Percentiles rank a stretch among this genome's conserved stretches.
phyloP scores from a whole-genome alignment of 2,888 invertebrate genomes.

The Stomorhina lunata region DNA sequence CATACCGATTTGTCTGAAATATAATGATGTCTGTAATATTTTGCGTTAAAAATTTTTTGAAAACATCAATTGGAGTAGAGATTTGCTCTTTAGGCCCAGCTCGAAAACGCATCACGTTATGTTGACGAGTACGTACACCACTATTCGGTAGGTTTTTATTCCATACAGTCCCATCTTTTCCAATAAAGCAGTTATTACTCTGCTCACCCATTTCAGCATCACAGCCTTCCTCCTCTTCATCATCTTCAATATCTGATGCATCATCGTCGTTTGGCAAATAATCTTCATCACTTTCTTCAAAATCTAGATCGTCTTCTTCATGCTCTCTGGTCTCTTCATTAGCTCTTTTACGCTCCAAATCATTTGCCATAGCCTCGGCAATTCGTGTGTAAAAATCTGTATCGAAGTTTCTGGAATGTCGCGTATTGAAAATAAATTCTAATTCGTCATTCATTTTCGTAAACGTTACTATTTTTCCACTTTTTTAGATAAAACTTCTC shows the following conservation, averaged over 20 bases:
- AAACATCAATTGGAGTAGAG: slow-evolving; percentile 46
- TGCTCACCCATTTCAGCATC: neutral
- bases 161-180: neutral
- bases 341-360: neutral
- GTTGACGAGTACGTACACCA: neutral
- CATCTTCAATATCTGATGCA: neutral
- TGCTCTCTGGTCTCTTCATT: too few relatives aligned
- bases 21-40: neutral
- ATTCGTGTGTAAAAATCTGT: neutral
- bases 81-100: slow-evolving; percentile 38
- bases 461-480: neutral
- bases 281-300: neutral
- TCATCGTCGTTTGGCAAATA: neutral
- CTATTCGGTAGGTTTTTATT: neutral
- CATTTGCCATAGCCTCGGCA: neutral
- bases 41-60: too few relatives aligned
- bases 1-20: neutral
- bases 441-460: too few relatives aligned
- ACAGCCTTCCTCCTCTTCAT: neutral
- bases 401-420: neutral
- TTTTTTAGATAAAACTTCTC: neutral
- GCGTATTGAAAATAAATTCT: too few relatives aligned
- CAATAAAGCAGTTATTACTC: too few relatives aligned
- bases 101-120: neutral
- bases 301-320: neutral